phyloP scores from a whole-genome alignment of 2,797 vertebrate genomes.

The Notamacropus eugenii region DNA sequence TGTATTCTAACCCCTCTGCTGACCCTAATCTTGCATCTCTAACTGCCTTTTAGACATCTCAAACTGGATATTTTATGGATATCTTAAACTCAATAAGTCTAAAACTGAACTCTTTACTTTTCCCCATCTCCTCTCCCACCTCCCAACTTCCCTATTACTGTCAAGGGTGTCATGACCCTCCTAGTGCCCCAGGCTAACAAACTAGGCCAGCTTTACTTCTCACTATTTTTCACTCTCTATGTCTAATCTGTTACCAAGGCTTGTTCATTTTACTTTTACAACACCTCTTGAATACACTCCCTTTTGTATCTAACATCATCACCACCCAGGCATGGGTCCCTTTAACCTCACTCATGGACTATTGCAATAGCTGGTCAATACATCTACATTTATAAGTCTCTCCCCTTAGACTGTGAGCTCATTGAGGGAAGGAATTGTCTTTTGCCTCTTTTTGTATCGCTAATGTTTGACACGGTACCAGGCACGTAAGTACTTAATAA shows the following conservation, averaged over 20 bases:
- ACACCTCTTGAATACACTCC: neutral
- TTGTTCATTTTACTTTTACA: neutral
- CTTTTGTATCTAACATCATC: neutral
- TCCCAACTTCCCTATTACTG: neutral
- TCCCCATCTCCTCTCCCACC: neutral
- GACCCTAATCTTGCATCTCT: neutral
- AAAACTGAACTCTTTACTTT: neutral
- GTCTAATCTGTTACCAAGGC: neutral
- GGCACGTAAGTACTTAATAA: neutral
- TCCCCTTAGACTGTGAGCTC: neutral
- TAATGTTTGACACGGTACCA: neutral
- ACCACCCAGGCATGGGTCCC: too few species aligned
- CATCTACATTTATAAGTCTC: neutral
- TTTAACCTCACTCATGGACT: neutral
- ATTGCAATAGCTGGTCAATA: neutral
- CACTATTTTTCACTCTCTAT: neutral
- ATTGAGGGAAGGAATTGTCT: neutral
- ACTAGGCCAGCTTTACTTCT: neutral
- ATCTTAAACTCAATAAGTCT: neutral
- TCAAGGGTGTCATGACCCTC: neutral
- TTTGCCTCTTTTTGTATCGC: neutral
- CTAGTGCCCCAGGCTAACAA: neutral
- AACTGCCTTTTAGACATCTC: neutral
- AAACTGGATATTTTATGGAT: neutral
- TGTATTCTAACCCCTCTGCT: neutral